Evolutionary conservation across 2,888 invertebrate genomes (phyloP).

Genomic region (Cryptophagus acutangulus): DNA sequence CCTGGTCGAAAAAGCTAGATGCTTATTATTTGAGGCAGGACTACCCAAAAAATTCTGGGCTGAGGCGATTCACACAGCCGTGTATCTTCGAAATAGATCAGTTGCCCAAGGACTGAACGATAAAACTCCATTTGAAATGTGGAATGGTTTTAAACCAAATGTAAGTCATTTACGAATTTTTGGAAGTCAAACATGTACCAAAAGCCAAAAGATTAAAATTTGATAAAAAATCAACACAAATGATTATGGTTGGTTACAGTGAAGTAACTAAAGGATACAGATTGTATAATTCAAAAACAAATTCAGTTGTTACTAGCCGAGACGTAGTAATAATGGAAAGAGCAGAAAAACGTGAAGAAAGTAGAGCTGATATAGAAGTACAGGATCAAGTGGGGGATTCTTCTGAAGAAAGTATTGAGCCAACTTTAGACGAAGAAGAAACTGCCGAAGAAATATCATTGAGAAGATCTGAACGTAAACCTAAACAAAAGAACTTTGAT

Average conservation of each 20-base stretch:
- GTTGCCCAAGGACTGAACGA: slow-evolving; percentile 6
- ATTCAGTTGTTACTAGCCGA: too few species aligned
- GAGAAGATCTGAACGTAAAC: too few species aligned
- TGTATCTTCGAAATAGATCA: slow-evolving; percentile 15
- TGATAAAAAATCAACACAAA: slow-evolving; percentile 13
- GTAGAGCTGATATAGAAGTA: too few species aligned
- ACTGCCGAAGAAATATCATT: too few species aligned
- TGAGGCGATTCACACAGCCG: slow-evolving; percentile 15
- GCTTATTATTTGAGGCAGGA: slow-evolving; percentile 13
- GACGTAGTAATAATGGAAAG: too few species aligned
- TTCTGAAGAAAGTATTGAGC: too few species aligned
- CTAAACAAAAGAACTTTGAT: too few species aligned
- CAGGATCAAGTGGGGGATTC: too few species aligned
- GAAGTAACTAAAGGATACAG: slow-evolving; percentile 10
- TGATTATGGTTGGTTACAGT: slow-evolving; percentile 12
- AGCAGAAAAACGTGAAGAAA: too few species aligned
- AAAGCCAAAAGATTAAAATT: slow-evolving; percentile 17
- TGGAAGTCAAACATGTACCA: slow-evolving; percentile 14
- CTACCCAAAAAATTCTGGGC: slow-evolving; percentile 16
- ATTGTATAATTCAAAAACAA: too few species aligned
- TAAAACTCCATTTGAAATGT: slow-evolving; percentile 15
- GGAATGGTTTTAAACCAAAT: slow-evolving; percentile 16
- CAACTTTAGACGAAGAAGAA: too few species aligned
- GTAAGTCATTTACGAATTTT: slow-evolving; percentile 16
- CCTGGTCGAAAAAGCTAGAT: slow-evolving; percentile 12